Conservation (phyloP, 1,140 invertebrate genomes). For the Venustaconcha ellipsiformis region DNA sequence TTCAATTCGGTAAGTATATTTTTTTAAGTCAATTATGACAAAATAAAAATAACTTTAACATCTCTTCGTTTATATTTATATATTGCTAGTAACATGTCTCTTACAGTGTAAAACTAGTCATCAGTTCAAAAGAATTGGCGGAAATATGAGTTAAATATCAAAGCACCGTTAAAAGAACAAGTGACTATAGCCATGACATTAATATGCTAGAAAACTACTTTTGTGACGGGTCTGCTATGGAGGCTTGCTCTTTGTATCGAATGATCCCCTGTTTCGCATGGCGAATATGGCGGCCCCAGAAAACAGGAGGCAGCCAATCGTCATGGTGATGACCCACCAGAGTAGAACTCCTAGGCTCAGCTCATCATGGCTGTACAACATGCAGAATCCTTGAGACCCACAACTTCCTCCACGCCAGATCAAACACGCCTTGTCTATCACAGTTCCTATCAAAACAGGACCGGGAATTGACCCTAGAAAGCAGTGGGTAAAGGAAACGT, state of each 20-base stretch:
- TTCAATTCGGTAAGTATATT: too few relatives aligned
- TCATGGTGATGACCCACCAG: slow-evolving; percentile 31
- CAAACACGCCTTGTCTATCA: slow-evolving; percentile 61
- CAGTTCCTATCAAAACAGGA: slow-evolving; percentile 60
- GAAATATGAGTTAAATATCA: too few relatives aligned
- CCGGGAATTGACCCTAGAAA: slow-evolving; percentile 57
- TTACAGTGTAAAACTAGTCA: too few relatives aligned
- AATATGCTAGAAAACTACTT: neutral
- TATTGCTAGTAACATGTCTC: too few relatives aligned
- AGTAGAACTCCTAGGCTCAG: slow-evolving; percentile 40
- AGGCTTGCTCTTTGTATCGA: neutral
- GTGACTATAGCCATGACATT: too few relatives aligned
- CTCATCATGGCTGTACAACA: slow-evolving; percentile 60
- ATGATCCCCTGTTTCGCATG: neutral
- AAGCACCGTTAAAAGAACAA: too few relatives aligned
- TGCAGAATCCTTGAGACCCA: slow-evolving; percentile 55
- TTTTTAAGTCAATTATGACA: too few relatives aligned
- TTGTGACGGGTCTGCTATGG: neutral
- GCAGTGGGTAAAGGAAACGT: too few relatives aligned
- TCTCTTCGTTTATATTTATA: too few relatives aligned
- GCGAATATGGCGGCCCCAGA: slow-evolving; percentile 11
- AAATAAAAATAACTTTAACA: too few relatives aligned
- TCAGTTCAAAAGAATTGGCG: too few relatives aligned
- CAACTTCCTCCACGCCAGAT: slow-evolving; percentile 60
- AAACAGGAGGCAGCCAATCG: slow-evolving; percentile 23